Percentiles rank a stretch among this genome's conserved stretches.
Conservation (phyloP, 2,113 vertebrate species). For the Podiceps cristatus region DNA sequence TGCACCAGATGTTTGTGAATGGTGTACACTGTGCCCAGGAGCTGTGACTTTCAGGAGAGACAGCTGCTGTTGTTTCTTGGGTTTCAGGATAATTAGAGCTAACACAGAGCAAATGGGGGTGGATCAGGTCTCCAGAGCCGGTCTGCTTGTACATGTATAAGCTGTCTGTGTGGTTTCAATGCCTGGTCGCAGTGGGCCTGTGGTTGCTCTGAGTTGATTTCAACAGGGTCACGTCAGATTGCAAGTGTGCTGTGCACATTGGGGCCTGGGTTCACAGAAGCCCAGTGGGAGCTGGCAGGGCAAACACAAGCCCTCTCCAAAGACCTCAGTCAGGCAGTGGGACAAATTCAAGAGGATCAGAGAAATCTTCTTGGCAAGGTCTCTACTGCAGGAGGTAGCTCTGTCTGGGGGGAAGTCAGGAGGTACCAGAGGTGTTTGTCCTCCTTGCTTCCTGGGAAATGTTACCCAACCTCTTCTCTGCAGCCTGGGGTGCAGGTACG, state of each 20-base stretch:
- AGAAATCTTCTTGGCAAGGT: neutral
- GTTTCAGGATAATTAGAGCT: neutral
- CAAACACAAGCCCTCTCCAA: neutral
- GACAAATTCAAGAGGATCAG: neutral
- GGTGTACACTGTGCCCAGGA: neutral
- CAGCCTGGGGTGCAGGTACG: rapidly evolving
- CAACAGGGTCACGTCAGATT: neutral
- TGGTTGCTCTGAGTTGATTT: neutral
- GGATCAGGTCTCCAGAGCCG: neutral
- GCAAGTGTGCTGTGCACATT: neutral
- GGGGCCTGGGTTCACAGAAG: neutral
- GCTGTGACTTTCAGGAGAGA: neutral
- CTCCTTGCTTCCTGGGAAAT: neutral
- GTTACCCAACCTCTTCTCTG: neutral
- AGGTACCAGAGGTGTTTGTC: neutral
- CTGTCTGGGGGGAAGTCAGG: rapidly evolving
- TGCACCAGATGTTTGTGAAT: neutral
- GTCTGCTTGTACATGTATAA: neutral
- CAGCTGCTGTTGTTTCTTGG: neutral
- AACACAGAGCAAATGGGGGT: neutral
- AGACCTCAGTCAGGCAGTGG: neutral
- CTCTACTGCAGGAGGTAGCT: neutral
- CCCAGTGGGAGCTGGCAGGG: neutral
- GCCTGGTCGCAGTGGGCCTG: neutral
- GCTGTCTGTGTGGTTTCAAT: neutral